Conservation (phyloP, 2,113 vertebrate species). For the Okapia johnstoni region DNA sequence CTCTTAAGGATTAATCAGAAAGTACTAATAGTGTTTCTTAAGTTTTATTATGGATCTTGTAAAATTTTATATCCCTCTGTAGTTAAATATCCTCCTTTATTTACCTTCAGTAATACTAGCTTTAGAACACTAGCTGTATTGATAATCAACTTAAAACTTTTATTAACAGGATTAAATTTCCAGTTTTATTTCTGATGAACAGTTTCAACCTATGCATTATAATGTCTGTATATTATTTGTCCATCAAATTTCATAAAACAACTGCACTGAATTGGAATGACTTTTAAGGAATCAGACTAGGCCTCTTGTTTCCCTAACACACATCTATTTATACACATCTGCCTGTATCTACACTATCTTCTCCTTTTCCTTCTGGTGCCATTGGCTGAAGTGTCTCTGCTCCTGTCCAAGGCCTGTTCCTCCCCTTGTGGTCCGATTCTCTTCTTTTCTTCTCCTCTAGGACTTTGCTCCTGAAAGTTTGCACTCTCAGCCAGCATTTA, state of each 20-base stretch:
- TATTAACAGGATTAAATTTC: neutral
- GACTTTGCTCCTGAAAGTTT: neutral
- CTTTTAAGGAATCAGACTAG: neutral
- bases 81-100: neutral
- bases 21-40: neutral
- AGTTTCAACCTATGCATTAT: neutral
- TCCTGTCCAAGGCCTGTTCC: neutral
- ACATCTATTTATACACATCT: neutral
- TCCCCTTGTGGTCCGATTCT: neutral
- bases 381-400: neutral
- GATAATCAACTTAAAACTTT: conserved; percentile 5
- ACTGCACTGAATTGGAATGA: neutral
- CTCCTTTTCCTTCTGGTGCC: neutral
- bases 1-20: neutral
- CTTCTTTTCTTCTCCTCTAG: neutral
- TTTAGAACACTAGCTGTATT: neutral
- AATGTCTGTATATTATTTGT: neutral
- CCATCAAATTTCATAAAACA: neutral
- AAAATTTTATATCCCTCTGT: neutral
- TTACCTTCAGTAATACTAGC: neutral
- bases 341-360: neutral
- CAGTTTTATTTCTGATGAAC: neutral
- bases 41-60: neutral
- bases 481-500: neutral
- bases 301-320: neutral